Conservation (phyloP, 2,113 vertebrate genomes). For the Candoia aspera region DNA sequence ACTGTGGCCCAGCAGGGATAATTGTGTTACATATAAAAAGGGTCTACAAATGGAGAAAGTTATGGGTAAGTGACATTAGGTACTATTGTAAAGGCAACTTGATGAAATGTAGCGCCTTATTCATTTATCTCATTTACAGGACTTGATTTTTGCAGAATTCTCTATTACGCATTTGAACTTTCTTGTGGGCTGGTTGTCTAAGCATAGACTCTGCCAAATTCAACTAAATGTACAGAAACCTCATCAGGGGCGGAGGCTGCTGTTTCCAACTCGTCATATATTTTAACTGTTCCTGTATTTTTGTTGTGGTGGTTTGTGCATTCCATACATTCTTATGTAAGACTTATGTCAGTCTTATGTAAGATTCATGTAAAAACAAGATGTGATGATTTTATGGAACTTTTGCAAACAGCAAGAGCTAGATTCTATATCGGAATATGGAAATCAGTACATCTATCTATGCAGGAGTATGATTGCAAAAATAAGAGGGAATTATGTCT, state of each 20-base stretch:
- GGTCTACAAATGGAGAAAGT: not conserved
- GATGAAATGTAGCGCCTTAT: not conserved
- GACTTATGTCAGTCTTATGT: too few species aligned
- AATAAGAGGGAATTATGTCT: not conserved
- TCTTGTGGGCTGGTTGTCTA: not conserved
- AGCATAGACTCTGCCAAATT: not conserved
- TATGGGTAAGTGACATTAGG: not conserved
- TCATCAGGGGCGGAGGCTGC: not conserved
- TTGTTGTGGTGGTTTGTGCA: not conserved
- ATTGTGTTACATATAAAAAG: not conserved
- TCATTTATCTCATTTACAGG: not conserved
- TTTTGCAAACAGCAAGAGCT: not conserved
- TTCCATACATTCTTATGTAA: not conserved
- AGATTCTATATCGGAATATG: not conserved
- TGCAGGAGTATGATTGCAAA: not conserved
- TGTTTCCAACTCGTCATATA: not conserved
- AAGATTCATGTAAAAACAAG: not conserved
- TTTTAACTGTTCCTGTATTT: not conserved
- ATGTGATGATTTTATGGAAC: not conserved
- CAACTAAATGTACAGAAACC: not conserved
- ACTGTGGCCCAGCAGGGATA: not conserved
- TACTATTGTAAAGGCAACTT: not conserved
- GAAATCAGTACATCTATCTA: not conserved
- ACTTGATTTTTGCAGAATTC: not conserved
- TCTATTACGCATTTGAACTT: not conserved